Conservation (phyloP, 2,888 invertebrate species). For the Tanytarsus gracilentus region DNA sequence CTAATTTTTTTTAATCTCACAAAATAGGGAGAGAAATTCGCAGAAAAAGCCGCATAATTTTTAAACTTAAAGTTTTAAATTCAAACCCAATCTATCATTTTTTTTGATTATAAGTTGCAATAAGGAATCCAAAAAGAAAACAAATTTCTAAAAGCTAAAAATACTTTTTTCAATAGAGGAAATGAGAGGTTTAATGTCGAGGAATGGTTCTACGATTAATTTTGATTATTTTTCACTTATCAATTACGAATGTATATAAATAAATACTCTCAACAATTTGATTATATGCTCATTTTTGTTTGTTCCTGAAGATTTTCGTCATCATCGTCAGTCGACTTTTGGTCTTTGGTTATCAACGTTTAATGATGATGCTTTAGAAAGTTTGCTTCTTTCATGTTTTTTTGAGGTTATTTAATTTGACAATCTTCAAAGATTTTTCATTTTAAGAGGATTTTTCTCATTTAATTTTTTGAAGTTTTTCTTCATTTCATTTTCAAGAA, state of each 20-base stretch:
- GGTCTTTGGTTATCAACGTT: too few species aligned
- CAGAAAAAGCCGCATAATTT: background rate
- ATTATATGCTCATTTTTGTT: conserved; percentile 30
- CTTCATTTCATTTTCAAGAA: too few species aligned
- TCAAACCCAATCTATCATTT: conserved; percentile 19
- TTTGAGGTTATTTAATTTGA: too few species aligned
- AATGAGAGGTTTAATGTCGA: background rate
- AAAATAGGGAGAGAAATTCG: background rate
- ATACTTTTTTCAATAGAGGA: background rate
- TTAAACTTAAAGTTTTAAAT: background rate
- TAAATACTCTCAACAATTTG: conserved; percentile 30
- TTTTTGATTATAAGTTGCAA: background rate
- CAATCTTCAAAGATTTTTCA: too few species aligned
- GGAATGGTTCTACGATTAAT: conserved; percentile 19
- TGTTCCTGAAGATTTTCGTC: background rate
- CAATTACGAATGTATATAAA: conserved; percentile 27
- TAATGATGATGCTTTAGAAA: too few species aligned
- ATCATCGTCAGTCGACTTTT: too few species aligned
- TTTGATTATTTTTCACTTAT: conserved; percentile 27
- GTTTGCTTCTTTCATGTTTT: too few species aligned
- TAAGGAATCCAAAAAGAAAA: conserved; percentile 5
- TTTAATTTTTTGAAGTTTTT: too few species aligned
- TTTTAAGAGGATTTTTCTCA: too few species aligned
- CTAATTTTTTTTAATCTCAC: background rate
- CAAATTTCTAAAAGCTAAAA: background rate